These are phyloP conservation scores for Dermolepida albohirtum DNA, from an alignment of 2,888 invertebrate genomes.

Conservation along the genomic window DNA sequence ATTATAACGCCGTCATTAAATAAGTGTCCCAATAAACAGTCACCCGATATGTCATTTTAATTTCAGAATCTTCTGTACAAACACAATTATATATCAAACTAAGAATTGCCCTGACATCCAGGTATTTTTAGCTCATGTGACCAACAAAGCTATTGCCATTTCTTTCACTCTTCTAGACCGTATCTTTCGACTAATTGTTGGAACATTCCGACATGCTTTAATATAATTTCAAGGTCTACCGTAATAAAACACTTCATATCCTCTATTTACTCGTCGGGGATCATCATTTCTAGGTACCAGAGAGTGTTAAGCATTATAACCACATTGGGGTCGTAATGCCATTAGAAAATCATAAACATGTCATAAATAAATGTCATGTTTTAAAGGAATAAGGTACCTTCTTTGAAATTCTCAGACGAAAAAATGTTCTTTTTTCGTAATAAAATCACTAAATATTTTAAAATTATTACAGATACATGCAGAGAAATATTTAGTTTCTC, in stretches of 20 bases:
- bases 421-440: background rate
- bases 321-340: constrained; percentile 28
- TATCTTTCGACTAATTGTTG: background rate
- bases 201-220: constrained; percentile 17
- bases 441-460: background rate
- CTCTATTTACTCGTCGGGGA: constrained; percentile 1
- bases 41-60: no score
- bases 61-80: no score
- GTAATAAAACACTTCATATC: constrained; percentile 30
- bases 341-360: constrained; percentile 22
- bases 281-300: background rate
- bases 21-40: no score
- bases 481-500: no score
- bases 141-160: background rate
- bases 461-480: no score
- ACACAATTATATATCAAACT: no score
- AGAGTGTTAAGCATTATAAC: constrained; percentile 22
- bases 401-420: no score
- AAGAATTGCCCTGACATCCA: no score
- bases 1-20: no score
- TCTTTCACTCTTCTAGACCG: background rate
- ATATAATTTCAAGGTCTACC: constrained; percentile 31
- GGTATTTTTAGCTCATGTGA: no score
- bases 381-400: background rate
- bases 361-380: constrained; percentile 24